Conservation (phyloP, 2,113 vertebrate genomes). For the Dryoscopus gambensis region DNA sequence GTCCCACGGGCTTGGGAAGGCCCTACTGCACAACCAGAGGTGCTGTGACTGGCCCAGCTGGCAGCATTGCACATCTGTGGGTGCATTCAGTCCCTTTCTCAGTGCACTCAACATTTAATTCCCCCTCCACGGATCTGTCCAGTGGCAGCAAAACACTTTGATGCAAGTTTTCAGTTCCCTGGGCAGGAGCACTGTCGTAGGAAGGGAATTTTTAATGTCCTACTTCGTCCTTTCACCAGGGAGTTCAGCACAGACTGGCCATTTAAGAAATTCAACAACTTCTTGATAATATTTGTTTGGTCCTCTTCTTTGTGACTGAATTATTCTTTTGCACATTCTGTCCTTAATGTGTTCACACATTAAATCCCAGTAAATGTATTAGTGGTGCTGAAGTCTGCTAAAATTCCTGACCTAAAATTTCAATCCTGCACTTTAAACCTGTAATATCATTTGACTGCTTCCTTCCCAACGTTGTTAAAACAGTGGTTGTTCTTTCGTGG, state of each 20-base stretch:
- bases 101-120: background rate
- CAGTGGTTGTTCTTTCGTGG: background rate
- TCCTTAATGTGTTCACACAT: background rate
- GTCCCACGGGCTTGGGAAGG: background rate
- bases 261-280: background rate
- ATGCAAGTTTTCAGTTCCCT: background rate
- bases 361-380: background rate
- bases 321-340: background rate
- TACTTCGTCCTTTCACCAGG: background rate
- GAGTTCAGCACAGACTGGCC: background rate
- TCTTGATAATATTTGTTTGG: background rate
- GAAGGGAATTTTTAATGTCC: background rate
- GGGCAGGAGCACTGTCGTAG: background rate
- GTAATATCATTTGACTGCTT: background rate
- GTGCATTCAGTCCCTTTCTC: background rate
- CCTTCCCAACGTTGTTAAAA: background rate
- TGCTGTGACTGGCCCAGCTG: background rate
- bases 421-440: background rate
- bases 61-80: background rate
- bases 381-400: background rate
- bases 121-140: background rate
- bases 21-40: background rate
- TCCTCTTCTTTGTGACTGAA: background rate
- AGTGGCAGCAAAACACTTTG: background rate
- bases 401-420: background rate